Evolutionary conservation across 2,888 invertebrate species (phyloP).

Genomic region (Melieria picta): DNA sequence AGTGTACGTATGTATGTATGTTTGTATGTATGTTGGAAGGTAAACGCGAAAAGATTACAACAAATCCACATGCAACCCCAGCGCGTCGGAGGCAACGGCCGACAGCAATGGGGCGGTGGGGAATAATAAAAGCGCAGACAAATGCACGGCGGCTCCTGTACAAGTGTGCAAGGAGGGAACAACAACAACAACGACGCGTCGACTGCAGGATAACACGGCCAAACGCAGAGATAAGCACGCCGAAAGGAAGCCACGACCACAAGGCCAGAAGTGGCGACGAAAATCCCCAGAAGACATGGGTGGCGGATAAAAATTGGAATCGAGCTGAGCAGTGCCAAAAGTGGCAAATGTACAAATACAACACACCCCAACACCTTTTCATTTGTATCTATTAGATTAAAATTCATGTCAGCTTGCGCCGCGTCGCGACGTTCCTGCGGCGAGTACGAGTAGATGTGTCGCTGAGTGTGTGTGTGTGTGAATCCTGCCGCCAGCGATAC

Average conservation of each 20-base stretch:
- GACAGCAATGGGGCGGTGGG: slow-evolving; percentile 55
- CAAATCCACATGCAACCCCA: slow-evolving; percentile 16
- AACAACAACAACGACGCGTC: slow-evolving; percentile 19
- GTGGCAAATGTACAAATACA: slow-evolving; percentile 44
- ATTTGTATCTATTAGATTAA: slow-evolving; percentile 66
- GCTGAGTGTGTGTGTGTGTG: background rate
- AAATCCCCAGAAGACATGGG: slow-evolving; percentile 2
- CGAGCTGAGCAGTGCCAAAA: slow-evolving; percentile 35
- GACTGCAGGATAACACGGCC: slow-evolving; percentile 36
- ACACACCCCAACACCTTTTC: slow-evolving; percentile 58
- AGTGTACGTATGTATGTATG: background rate
- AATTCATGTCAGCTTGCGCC: slow-evolving; percentile 55
- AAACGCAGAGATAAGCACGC: slow-evolving; percentile 37
- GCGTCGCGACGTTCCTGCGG: too few species aligned
- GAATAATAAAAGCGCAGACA: slow-evolving; percentile 51
- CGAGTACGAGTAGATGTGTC: too few species aligned
- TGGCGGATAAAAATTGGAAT: background rate
- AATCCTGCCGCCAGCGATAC: background rate
- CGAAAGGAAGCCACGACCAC: slow-evolving; percentile 28
- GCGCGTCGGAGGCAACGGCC: slow-evolving; percentile 38
- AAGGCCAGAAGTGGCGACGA: background rate
- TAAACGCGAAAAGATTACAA: slow-evolving; percentile 14
- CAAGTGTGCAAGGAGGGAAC: slow-evolving; percentile 22
- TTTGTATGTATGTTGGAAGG: background rate
- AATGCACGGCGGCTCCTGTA: too few species aligned